Evolutionary conservation across 2,113 vertebrate species (phyloP).

Genomic region (Phalacrocorax brasilianus): DNA sequence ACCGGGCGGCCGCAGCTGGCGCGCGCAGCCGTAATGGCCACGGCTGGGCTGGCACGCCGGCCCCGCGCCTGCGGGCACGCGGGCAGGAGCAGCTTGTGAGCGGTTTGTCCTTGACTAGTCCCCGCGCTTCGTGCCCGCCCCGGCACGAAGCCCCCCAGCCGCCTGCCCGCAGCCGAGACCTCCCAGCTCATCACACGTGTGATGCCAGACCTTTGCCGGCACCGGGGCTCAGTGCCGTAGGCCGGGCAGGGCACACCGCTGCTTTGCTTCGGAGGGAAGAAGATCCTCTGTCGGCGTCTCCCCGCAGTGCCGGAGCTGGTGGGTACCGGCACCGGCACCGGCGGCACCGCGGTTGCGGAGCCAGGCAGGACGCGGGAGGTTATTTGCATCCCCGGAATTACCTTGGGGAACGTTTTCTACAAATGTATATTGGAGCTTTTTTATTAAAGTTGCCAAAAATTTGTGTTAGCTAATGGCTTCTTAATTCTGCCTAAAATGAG

Average conservation of each 20-base stretch:
- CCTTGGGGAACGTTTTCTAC: slow-evolving; percentile 67
- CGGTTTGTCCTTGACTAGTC: slow-evolving; percentile 49
- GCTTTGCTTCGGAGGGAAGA: accelerated
- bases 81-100: slow-evolving; percentile 47
- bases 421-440: slow-evolving; percentile 63
- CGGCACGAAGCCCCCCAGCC: not conserved
- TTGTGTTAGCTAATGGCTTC: slow-evolving; percentile 85
- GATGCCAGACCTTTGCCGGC: not conserved
- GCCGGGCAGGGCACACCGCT: accelerated
- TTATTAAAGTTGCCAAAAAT: slow-evolving; percentile 85
- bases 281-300: accelerated
- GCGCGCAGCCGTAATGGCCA: slow-evolving; percentile 47
- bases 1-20: slow-evolving; percentile 38
- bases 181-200: not conserved
- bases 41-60: slow-evolving; percentile 49
- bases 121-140: not conserved
- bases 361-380: not conserved
- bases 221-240: accelerated
- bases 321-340: not conserved
- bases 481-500: slow-evolving; percentile 83
- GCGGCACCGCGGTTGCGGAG: not conserved
- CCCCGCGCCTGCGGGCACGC: slow-evolving; percentile 4
- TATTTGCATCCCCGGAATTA: not conserved
- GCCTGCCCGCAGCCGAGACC: not conserved
- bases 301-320: accelerated